A percentile compares a stretch with the other conserved stretches of the same genome.
phyloP scores from a whole-genome alignment of 2,888 invertebrate species.

The Hypomecis atomaria region DNA sequence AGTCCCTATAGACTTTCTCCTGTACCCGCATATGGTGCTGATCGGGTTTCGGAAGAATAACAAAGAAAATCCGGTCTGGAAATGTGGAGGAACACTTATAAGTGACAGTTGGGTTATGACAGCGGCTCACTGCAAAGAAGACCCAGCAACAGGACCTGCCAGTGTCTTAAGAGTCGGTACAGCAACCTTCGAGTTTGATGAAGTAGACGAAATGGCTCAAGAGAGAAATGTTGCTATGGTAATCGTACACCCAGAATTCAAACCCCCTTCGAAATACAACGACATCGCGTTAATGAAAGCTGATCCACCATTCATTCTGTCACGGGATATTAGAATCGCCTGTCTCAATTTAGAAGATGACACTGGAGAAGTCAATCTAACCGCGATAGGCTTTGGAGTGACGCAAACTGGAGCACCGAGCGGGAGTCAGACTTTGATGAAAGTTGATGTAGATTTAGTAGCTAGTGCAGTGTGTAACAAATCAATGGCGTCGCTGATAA shows the following conservation, averaged over 20 bases:
- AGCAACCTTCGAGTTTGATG: conserved; percentile 79
- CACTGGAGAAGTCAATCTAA: conserved; percentile 62
- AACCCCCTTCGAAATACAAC: conserved; percentile 83
- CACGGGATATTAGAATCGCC: conserved; percentile 85
- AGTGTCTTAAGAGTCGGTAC: conserved; percentile 82
- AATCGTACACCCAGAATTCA: conserved; percentile 83
- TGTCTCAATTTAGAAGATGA: conserved; percentile 78
- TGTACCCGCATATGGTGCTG: conserved; percentile 87
- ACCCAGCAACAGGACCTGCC: conserved; percentile 76
- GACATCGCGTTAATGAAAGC: conserved; percentile 88
- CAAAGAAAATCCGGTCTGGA: conserved; percentile 60
- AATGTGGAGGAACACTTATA: conserved; percentile 77
- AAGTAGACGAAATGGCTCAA: conserved; percentile 79
- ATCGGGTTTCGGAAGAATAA: conserved; percentile 64
- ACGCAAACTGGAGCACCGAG: conserved; percentile 68
- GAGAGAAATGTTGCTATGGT: conserved; percentile 74
- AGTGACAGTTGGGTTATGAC: conserved; percentile 74
- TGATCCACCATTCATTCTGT: conserved; percentile 74
- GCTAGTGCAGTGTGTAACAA: conserved; percentile 63
- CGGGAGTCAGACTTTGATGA: conserved; percentile 79
- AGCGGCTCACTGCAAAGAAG: conserved; percentile 76
- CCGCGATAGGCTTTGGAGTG: conserved; percentile 87
- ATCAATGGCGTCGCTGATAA: conserved; percentile 71
- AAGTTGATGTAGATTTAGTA: conserved; percentile 74
- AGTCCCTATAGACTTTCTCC: conserved; percentile 74